A percentile compares a stretch with the other conserved stretches of the same genome.
phyloP scores from a whole-genome alignment of 2,888 invertebrate species.

The Toxonevra muliebris region DNA sequence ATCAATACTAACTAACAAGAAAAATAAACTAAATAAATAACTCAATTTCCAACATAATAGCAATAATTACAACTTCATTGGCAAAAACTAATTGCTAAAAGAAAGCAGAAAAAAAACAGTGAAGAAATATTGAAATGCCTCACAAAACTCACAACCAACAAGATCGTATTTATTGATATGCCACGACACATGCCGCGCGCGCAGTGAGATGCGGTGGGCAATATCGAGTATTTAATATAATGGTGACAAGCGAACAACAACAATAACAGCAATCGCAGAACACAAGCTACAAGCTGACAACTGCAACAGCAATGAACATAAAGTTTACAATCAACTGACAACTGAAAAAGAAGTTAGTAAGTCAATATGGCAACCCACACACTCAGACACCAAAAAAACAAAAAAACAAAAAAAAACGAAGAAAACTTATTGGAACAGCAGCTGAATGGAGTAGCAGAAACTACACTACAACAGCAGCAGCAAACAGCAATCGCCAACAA shows the following conservation, averaged over 20 bases:
- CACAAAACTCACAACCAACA: too few relatives aligned
- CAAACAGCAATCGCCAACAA: slow-evolving; percentile 8
- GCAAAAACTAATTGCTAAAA: not conserved
- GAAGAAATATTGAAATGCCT: not conserved
- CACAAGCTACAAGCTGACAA: too few relatives aligned
- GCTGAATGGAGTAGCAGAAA: not conserved
- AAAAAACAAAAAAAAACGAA: not conserved
- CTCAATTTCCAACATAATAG: slow-evolving; percentile 29
- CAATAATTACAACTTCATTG: not conserved
- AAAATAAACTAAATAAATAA: slow-evolving; percentile 23
- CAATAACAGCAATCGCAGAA: too few relatives aligned
- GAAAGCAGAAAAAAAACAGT: not conserved
- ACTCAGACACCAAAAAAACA: not conserved
- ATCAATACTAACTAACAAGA: too few relatives aligned
- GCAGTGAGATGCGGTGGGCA: too few relatives aligned
- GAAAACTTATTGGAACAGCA: not conserved
- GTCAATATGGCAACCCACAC: not conserved
- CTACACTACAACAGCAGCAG: slow-evolving; percentile 13
- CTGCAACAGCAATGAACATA: slow-evolving; percentile 3
- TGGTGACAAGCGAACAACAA: not conserved
- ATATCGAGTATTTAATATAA: too few relatives aligned
- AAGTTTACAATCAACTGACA: not conserved
- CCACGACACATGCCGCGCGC: too few relatives aligned
- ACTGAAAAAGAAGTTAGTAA: slow-evolving; percentile 1
- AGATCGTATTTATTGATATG: too few relatives aligned